Percentiles rank a stretch among this genome's conserved stretches.
Conservation (phyloP, 2,888 invertebrate species). For the Ypsolopha scabrella region DNA sequence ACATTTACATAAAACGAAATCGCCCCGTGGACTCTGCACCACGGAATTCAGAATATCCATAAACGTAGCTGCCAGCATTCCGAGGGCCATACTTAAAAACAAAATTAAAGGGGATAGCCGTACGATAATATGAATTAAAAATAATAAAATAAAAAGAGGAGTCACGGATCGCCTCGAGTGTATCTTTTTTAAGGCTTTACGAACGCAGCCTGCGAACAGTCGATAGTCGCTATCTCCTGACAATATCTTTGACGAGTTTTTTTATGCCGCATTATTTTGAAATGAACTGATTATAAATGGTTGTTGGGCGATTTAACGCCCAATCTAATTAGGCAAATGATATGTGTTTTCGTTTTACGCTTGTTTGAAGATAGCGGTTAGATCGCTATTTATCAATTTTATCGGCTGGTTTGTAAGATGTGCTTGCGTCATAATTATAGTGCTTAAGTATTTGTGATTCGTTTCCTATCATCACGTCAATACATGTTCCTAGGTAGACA, state of each 20-base stretch:
- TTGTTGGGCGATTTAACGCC: slow-evolving; percentile 70
- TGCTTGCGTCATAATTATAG: neutral
- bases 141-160: slow-evolving; percentile 68
- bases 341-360: slow-evolving; percentile 60
- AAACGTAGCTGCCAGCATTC: slow-evolving; percentile 67
- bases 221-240: slow-evolving; percentile 54
- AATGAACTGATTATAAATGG: slow-evolving; percentile 69
- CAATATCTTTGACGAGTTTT: slow-evolving; percentile 69
- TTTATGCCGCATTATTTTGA: slow-evolving; percentile 67
- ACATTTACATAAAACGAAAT: slow-evolving; percentile 64
- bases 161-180: slow-evolving; percentile 69
- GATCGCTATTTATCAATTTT: slow-evolving; percentile 32
- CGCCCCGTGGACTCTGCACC: slow-evolving; percentile 49
- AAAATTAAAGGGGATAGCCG: slow-evolving; percentile 70
- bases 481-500: neutral
- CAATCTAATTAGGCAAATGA: slow-evolving; percentile 70
- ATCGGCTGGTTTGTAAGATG: neutral
- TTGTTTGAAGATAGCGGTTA: slow-evolving; percentile 27
- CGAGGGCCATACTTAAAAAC: slow-evolving; percentile 68
- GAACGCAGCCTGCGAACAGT: slow-evolving; percentile 60
- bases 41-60: slow-evolving; percentile 67
- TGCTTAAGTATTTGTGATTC: neutral
- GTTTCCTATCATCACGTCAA: neutral
- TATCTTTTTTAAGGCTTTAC: slow-evolving; percentile 54
- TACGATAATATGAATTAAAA: slow-evolving; percentile 71